phyloP scores from a whole-genome alignment of 2,888 invertebrate genomes.

The Lepas anatifera region DNA sequence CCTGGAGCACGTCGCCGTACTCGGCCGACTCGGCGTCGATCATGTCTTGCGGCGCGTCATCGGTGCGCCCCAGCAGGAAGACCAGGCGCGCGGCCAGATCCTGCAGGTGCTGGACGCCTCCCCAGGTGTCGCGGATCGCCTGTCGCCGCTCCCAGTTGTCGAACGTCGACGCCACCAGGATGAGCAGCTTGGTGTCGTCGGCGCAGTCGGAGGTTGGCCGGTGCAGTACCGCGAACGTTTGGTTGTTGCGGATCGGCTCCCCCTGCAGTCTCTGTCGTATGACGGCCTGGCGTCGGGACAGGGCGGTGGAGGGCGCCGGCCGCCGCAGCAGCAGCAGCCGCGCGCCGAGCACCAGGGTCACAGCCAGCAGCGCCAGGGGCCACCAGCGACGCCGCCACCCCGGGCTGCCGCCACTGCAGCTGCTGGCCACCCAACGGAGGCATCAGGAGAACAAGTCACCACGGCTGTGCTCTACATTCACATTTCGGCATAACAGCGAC shows the following conservation, averaged over 20 bases:
- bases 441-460: too few relatives aligned
- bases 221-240: background rate
- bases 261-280: background rate
- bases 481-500: too few relatives aligned
- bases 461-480: too few relatives aligned
- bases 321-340: background rate
- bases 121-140: conserved; percentile 24
- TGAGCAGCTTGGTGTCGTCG: conserved; percentile 11
- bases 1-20: background rate
- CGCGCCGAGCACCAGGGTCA: background rate
- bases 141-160: conserved; percentile 19
- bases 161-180: conserved; percentile 20
- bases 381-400: background rate
- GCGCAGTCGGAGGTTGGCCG: background rate
- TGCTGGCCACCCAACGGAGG: too few relatives aligned
- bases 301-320: background rate
- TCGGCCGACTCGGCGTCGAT: background rate
- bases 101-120: conserved; percentile 15
- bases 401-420: background rate
- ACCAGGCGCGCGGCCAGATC: conserved; percentile 18
- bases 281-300: background rate
- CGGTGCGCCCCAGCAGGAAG: conserved; percentile 20
- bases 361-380: too few relatives aligned
- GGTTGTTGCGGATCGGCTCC: background rate
- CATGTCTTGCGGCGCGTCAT: background rate